A percentile compares a stretch with the other conserved stretches of the same genome.
Conservation (phyloP, 2,888 invertebrate species). For the Nycteola revayana region DNA sequence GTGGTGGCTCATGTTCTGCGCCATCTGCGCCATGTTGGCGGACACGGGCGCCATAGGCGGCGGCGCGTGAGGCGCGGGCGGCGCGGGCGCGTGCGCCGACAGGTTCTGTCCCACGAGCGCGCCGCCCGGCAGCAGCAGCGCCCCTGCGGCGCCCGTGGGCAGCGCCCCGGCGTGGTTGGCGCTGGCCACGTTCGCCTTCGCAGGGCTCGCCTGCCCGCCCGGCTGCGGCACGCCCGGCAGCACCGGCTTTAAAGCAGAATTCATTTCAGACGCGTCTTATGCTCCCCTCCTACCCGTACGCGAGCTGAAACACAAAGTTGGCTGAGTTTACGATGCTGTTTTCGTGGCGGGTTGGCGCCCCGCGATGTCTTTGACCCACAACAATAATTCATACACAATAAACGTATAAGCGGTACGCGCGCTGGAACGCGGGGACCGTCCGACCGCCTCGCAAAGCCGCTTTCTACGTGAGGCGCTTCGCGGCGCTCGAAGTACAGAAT, state of each 20-base stretch:
- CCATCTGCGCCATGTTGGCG: slow-evolving; percentile 78
- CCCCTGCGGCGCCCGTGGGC: slow-evolving; percentile 69
- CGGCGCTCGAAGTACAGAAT: slow-evolving; percentile 40
- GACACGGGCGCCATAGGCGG: slow-evolving; percentile 77
- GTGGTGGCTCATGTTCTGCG: slow-evolving; percentile 79
- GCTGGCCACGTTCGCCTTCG: slow-evolving; percentile 70
- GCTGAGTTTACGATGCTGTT: slow-evolving; percentile 54
- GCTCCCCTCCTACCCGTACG: slow-evolving; percentile 36
- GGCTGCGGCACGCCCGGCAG: slow-evolving; percentile 72
- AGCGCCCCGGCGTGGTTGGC: slow-evolving; percentile 67
- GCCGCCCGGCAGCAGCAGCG: slow-evolving; percentile 55
- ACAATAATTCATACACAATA: slow-evolving; percentile 73
- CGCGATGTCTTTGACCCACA: slow-evolving; percentile 76
- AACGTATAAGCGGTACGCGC: slow-evolving; percentile 63
- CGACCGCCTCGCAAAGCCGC: slow-evolving; percentile 46
- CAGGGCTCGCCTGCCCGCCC: slow-evolving; percentile 70
- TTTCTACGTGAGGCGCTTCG: slow-evolving; percentile 45
- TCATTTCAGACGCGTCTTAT: slow-evolving; percentile 72
- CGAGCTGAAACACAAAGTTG: slow-evolving; percentile 68
- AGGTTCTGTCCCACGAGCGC: slow-evolving; percentile 62
- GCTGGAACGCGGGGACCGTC: slow-evolving; percentile 60
- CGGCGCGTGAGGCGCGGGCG: slow-evolving; percentile 58
- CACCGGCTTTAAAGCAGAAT: slow-evolving; percentile 84
- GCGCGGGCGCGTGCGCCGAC: slow-evolving; percentile 56
- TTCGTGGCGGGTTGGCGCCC: slow-evolving; percentile 56